These are phyloP conservation scores for Cavia porcellus DNA, from an alignment of 2,113 vertebrate genomes.

Conservation along the genomic window DNA sequence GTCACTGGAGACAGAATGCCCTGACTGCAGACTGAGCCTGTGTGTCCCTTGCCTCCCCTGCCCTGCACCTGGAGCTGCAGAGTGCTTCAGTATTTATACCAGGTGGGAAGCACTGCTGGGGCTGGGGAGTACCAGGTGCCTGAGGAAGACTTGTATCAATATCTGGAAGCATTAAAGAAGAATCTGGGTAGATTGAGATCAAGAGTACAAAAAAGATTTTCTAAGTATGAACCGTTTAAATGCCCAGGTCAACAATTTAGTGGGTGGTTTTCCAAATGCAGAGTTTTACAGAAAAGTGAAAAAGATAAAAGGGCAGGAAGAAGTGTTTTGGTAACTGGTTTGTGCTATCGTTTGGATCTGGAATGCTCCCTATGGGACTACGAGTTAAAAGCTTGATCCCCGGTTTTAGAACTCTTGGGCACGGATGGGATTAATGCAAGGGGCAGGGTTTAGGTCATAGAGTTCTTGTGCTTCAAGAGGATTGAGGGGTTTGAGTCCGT, in stretches of 20 bases:
- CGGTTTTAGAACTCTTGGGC: not conserved
- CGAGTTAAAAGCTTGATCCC: not conserved
- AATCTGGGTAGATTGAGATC: not conserved
- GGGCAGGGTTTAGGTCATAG: no score
- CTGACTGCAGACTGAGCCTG: not conserved
- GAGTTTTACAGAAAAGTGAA: not conserved
- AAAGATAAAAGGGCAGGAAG: not conserved
- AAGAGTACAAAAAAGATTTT: not conserved
- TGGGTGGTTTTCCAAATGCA: not conserved
- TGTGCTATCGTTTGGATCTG: not conserved
- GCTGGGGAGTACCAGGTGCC: no score
- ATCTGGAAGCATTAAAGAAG: not conserved
- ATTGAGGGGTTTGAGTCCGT: not conserved
- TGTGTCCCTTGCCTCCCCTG: accelerated
- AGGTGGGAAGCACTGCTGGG: no score
- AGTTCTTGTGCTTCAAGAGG: not conserved
- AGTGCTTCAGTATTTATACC: not conserved
- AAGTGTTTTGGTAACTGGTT: not conserved
- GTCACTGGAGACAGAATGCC: not conserved
- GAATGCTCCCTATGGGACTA: not conserved
- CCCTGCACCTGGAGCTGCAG: not conserved
- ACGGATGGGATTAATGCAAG: no score
- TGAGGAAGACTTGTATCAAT: not conserved
- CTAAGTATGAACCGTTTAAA: not conserved
- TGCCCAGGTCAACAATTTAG: not conserved